Evolutionary conservation across 2,113 vertebrate genomes (phyloP).

Genomic region (Xerus inauris): DNA sequence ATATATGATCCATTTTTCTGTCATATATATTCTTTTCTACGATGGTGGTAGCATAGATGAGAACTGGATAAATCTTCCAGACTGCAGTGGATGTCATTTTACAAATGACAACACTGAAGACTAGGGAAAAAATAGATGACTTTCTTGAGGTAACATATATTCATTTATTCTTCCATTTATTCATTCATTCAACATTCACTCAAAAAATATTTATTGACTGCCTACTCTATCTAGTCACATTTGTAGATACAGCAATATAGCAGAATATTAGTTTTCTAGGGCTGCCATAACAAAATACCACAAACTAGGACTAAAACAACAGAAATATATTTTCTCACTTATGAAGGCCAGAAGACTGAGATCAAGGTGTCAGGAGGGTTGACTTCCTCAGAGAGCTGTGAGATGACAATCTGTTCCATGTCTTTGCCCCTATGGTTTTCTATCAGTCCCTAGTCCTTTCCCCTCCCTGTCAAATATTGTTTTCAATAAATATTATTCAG

Average conservation of each 20-base stretch:
- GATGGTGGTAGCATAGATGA: conserved; percentile 53
- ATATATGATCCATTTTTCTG: conserved; percentile 67
- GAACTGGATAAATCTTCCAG: conserved; percentile 60
- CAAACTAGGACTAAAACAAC: not conserved
- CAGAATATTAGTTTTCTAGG: not conserved
- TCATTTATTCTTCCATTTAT: conserved; percentile 45
- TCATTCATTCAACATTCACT: conserved; percentile 55
- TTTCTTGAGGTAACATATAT: conserved; percentile 53
- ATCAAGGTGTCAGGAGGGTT: not conserved
- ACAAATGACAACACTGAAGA: conserved; percentile 60
- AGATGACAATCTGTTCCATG: not conserved
- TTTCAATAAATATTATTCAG: not conserved
- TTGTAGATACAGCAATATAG: conserved; percentile 16
- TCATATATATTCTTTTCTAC: conserved; percentile 54
- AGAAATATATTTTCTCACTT: not conserved
- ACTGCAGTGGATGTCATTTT: conserved; percentile 48
- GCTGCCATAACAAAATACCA: not conserved
- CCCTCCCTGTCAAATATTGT: not conserved
- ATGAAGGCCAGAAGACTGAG: not conserved
- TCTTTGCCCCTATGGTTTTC: not conserved
- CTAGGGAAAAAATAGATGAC: conserved; percentile 30
- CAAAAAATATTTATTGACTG: conserved; percentile 47
- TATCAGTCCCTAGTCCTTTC: not conserved
- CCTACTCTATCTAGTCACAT: not conserved
- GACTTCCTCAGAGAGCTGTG: not conserved